A percentile compares a stretch with the other conserved stretches of the same genome.
Conservation (phyloP, 2,888 invertebrate species). For the Psylliodes chrysocephalus region DNA sequence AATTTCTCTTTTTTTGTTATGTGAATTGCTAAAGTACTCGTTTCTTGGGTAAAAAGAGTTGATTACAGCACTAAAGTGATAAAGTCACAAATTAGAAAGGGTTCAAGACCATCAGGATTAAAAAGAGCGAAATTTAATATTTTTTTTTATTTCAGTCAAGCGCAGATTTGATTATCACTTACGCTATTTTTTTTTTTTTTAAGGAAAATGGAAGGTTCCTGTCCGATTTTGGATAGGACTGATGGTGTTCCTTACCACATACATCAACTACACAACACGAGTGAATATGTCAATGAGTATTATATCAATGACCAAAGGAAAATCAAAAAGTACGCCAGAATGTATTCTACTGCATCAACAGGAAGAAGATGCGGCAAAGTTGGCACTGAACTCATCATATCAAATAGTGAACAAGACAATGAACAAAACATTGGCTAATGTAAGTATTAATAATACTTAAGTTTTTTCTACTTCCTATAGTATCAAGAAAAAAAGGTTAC, state of each 20-base stretch:
- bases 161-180: too few relatives aligned
- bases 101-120: too few relatives aligned
- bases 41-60: too few relatives aligned
- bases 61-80: too few relatives aligned
- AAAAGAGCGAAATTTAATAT: too few relatives aligned
- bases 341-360: slow-evolving; percentile 36
- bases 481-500: too few relatives aligned
- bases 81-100: too few relatives aligned
- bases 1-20: too few relatives aligned
- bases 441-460: slow-evolving; percentile 33
- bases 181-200: too few relatives aligned
- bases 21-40: too few relatives aligned
- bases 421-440: slow-evolving; percentile 27
- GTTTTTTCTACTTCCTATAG: too few relatives aligned
- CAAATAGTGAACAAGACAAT: neutral
- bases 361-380: slow-evolving; percentile 14
- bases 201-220: slow-evolving; percentile 43
- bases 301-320: slow-evolving; percentile 71
- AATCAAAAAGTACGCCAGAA: slow-evolving; percentile 40
- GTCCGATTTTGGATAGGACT: slow-evolving; percentile 65
- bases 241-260: slow-evolving; percentile 78
- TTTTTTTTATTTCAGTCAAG: too few relatives aligned
- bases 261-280: slow-evolving; percentile 76
- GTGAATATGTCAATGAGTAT: slow-evolving; percentile 78
- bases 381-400: slow-evolving; percentile 1